These are phyloP conservation scores for Drosophila nr. perissopoda DNA, from an alignment of 2,888 invertebrate species.

Conservation along the genomic window DNA sequence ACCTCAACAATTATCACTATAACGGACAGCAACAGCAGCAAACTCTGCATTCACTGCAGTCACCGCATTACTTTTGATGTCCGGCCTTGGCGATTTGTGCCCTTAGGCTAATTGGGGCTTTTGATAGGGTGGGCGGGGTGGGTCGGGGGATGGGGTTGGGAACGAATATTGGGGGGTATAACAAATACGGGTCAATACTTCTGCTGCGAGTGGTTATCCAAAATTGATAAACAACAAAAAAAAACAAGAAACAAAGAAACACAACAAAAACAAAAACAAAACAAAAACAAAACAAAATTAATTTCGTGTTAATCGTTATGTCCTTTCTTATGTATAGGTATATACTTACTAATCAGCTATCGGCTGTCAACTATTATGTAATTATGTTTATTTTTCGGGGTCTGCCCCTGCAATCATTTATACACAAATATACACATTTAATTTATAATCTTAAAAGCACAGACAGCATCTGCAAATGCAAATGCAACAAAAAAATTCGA, in stretches of 20 bases:
- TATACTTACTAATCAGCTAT: constrained; percentile 39
- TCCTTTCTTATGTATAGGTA: constrained; percentile 36
- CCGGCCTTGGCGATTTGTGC: constrained; percentile 8
- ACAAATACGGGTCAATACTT: constrained; percentile 15
- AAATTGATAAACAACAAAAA: background rate
- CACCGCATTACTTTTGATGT: constrained; percentile 55
- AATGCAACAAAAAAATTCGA: constrained; percentile 29
- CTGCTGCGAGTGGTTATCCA: constrained; percentile 4
- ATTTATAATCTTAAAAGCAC: constrained; percentile 32
- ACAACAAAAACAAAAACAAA: constrained; percentile 1
- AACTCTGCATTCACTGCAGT: constrained; percentile 20
- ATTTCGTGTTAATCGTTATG: constrained; percentile 52
- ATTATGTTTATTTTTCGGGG: constrained; percentile 31
- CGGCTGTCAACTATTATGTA: constrained; percentile 39
- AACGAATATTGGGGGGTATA: constrained; percentile 3
- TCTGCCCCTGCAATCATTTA: constrained; percentile 17
- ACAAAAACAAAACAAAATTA: background rate
- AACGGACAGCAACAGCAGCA: constrained; percentile 30
- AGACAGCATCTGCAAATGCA: constrained; percentile 36
- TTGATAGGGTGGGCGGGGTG: constrained; percentile 3
- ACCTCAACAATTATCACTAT: constrained; percentile 30
- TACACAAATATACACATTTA: constrained; percentile 16
- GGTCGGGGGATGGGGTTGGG: constrained; percentile 2
- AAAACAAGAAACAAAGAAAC: background rate
- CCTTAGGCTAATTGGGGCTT: constrained; percentile 14